Base-by-base conservation (phyloP, 2,797 vertebrate genomes). In the Falco novaeseelandiae region DNA sequence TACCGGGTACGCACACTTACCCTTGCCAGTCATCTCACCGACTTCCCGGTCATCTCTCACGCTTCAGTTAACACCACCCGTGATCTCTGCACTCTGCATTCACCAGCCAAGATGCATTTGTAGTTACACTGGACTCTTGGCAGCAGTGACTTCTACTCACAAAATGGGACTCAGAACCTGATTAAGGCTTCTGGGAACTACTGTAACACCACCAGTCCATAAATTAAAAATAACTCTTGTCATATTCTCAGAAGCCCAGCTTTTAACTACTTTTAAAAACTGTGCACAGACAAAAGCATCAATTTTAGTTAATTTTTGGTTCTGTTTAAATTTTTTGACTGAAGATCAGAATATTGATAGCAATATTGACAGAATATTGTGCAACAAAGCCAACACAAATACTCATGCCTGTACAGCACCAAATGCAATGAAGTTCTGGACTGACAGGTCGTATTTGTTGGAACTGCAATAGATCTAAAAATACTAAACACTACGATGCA, bases 1-100 rank as follows among this genome's bases (percentile, higher is more conserved):
- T 3, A 12, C 0, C 1, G 0, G 44, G 21, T 9, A 23, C 0
- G 21, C 27, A 23, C 14, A 3, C 9, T 20, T 9, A 12, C 52
- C 54, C 40, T 18, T 5, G 26, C n/a, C 9, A 29, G 27, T 17
- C 59, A 48, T 5, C 63, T 11, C 44, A 12, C 17, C 0, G 7
- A 34, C 26, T 8, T 19, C 30, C 9, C 19, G 2, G 8, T 12
- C 36, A 22, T 3, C 62, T 18, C 48, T 51, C 5, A 1, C 2
- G 12, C 55, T 32, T 15, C 61, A 40, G 38, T 3, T 23, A 38
- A 9, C 36, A 29, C 18, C 42, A 59, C 27, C 38, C 46, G 8
- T 11, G 11, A 25, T 34, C 20, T 6, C 65, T 29, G 16, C 16
- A 5, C 42, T 42, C 49, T 6, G 9, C 8, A 0, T 32, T 48